Evolutionary conservation across 2,113 vertebrate species (phyloP), one percentile per base, ranked within the genome.

Genomic region (Nesoenas mayeri): DNA sequence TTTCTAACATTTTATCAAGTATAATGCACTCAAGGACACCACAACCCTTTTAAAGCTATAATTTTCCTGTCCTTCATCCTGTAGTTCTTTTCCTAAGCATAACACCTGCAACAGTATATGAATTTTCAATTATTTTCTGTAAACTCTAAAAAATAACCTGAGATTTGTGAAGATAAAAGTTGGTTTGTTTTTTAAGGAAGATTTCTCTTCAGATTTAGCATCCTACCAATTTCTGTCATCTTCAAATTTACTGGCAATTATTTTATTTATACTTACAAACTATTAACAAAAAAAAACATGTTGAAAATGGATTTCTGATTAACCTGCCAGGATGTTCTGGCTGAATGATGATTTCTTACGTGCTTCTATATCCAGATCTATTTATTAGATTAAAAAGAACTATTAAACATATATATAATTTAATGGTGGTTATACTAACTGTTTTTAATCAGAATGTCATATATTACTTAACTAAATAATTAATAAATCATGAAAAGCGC

Each of bases 291-390:
- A 91, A 40, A 40, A 95, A 94, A 79, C 24, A 57, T 57, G 10
- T 44, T 79, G 64, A 69, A 82, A 94, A 85, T 32, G 40, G 51
- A 70, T 83, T 93, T 90, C n/a, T 94, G 66, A 95, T 89, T 85
- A 90, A 12, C 3, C 51, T 91, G 15, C 36, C 56, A 95, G 71
- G 47, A 88, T 85, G 40, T 58, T 72, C 75, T 83, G 21, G 21
- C 11, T 91, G 75, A 89, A 60, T 82, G 18, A 88, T 65, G 71
- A 73, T 79, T 69, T 44, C 19, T 7, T 82, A 25, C 24, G 28
- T 85, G 32, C 8, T 89, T 89, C 71, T 88, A 72, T 89, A 94
- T 96, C 85, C 48, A 89, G 50, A 72, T 74, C 34, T 62, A 57
- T 85, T 72, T 65, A 82, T 91, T 93, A 82, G 9, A 79, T 53